Percentiles rank a stretch among this genome's conserved stretches.
Evolutionary conservation across 2,888 invertebrate genomes (phyloP).

Genomic region (Tenthredo amoena): DNA sequence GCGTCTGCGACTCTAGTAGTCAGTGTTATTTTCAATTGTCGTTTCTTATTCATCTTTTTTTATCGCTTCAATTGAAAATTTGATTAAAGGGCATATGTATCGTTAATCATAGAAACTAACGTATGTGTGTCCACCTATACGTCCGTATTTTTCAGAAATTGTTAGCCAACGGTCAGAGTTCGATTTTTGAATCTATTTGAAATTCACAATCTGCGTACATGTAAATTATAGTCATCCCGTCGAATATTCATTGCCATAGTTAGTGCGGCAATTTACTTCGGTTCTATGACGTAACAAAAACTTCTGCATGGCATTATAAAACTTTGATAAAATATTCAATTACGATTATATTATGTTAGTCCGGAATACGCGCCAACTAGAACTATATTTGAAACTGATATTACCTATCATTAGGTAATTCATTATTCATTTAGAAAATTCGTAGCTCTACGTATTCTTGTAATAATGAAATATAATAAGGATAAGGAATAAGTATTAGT

Average conservation of each 20-base stretch:
- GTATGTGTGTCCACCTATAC: neutral
- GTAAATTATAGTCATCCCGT: neutral
- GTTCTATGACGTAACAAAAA: neutral
- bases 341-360: neutral
- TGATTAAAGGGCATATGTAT: neutral
- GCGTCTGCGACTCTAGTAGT: too few species aligned
- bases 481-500: too few species aligned
- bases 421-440: neutral
- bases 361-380: neutral
- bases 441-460: neutral
- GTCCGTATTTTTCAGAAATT: neutral
- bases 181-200: conserved; percentile 9
- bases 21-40: neutral
- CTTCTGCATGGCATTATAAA: neutral
- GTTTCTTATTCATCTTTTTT: neutral
- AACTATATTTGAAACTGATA: neutral
- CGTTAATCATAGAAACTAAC: too few species aligned
- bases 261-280: neutral
- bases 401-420: neutral
- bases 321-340: neutral
- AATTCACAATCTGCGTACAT: neutral
- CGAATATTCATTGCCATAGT: neutral
- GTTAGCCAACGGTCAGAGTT: neutral
- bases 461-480: neutral
- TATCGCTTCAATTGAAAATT: neutral